phyloP scores from a whole-genome alignment of 2,797 vertebrate genomes.

The Dendrocincla tyrannina region DNA sequence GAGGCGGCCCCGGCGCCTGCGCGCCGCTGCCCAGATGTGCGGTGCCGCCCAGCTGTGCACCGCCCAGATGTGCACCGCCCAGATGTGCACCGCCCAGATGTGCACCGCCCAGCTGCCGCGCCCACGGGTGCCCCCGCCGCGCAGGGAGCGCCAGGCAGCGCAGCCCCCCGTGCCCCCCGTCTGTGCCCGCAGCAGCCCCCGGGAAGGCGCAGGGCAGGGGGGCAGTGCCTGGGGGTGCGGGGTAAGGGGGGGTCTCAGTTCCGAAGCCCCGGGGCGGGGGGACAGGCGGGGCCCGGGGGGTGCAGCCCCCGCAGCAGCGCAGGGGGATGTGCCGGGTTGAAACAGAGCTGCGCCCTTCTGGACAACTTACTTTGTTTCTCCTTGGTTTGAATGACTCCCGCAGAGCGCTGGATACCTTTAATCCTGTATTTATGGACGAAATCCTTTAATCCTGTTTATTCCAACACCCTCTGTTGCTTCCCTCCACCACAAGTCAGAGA shows the following conservation, averaged over 20 bases:
- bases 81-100: not conserved
- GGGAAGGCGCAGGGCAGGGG: not conserved
- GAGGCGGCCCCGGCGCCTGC: not conserved
- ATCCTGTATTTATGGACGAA: constrained; percentile 9
- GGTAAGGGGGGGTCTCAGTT: not conserved
- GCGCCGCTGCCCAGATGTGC: not conserved
- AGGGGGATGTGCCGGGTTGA: not conserved
- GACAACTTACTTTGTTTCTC: constrained; percentile 29
- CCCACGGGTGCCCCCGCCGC: not conserved
- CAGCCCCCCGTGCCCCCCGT: fast-evolving
- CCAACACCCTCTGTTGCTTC: constrained; percentile 40
- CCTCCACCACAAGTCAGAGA: not conserved
- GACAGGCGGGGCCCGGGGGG: not conserved
- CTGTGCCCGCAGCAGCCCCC: not conserved
- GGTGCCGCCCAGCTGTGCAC: not conserved
- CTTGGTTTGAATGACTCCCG: constrained; percentile 35
- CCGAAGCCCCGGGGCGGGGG: not conserved
- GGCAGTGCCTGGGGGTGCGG: fast-evolving
- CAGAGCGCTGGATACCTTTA: constrained; percentile 24
- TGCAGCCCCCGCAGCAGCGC: not conserved
- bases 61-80: not conserved
- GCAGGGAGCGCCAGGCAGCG: too few species aligned
- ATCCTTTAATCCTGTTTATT: constrained; percentile 63
- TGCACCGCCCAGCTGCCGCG: constrained; percentile 1
- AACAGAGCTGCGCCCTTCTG: not conserved